These are phyloP conservation scores for Pristionchus japonicus DNA, from an alignment of 2,888 invertebrate genomes.

Conservation along the genomic window DNA sequence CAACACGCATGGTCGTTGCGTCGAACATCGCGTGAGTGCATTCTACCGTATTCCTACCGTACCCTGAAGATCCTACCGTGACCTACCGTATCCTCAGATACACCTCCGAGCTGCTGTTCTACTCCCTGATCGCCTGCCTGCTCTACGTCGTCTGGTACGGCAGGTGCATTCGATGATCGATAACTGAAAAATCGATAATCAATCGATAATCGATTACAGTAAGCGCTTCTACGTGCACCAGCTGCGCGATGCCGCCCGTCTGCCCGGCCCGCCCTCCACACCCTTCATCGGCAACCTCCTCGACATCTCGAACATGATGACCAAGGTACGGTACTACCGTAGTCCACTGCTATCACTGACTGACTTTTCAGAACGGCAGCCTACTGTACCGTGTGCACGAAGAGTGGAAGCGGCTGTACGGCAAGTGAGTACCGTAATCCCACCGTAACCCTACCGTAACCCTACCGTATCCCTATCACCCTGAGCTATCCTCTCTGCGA, in stretches of 20 bases:
- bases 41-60: constrained; percentile 9
- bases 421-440: constrained; percentile 16
- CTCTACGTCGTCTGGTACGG: background rate
- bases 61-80: background rate
- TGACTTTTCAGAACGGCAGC: constrained; percentile 18
- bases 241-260: background rate
- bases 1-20: constrained; percentile 11
- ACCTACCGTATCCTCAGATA: background rate
- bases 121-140: background rate
- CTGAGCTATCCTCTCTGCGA: background rate
- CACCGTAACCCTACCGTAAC: background rate
- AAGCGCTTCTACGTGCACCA: constrained; percentile 28
- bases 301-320: background rate
- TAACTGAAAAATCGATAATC: background rate
- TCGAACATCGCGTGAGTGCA: background rate
- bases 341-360: background rate
- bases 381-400: constrained; percentile 41
- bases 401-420: constrained; percentile 42
- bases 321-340: background rate
- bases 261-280: constrained; percentile 10
- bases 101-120: background rate
- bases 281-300: constrained; percentile 41
- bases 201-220: constrained; percentile 24
- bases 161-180: too few relatives aligned
- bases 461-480: background rate